phyloP scores from a whole-genome alignment of 2,797 vertebrate species.

The Phoxinus dragarum region DNA sequence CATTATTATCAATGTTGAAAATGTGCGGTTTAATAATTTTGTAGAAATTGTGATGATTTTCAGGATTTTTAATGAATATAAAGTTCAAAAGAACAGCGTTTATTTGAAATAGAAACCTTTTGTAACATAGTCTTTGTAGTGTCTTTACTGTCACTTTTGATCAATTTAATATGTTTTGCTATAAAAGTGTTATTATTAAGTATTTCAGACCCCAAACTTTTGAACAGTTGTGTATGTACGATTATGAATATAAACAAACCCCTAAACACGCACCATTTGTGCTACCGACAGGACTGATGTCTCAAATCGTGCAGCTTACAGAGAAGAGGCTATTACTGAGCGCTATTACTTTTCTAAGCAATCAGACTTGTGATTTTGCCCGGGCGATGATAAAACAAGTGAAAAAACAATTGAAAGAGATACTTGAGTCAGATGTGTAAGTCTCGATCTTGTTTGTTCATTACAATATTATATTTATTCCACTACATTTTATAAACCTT shows the following conservation, averaged over 20 bases:
- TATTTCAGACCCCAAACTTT: background rate
- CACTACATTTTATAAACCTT: background rate
- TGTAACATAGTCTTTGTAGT: background rate
- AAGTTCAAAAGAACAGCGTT: background rate
- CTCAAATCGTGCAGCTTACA: background rate
- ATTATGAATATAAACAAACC: background rate
- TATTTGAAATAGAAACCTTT: background rate
- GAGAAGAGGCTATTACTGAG: constrained; percentile 11
- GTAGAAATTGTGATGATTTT: too few species aligned
- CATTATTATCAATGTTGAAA: background rate
- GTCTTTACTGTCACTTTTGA: background rate
- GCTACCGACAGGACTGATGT: background rate
- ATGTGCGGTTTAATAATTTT: background rate
- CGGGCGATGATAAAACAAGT: background rate
- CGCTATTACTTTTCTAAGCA: background rate
- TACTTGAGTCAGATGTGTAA: background rate
- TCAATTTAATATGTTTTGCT: background rate
- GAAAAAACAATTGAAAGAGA: background rate
- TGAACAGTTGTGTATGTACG: background rate
- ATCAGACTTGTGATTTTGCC: background rate
- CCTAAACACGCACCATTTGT: background rate
- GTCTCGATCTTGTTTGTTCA: background rate
- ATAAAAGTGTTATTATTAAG: background rate
- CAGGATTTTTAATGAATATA: too few species aligned
- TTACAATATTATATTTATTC: constrained; percentile 16